Conservation (phyloP, 2,797 vertebrate species). For the Oophaga sylvatica region DNA sequence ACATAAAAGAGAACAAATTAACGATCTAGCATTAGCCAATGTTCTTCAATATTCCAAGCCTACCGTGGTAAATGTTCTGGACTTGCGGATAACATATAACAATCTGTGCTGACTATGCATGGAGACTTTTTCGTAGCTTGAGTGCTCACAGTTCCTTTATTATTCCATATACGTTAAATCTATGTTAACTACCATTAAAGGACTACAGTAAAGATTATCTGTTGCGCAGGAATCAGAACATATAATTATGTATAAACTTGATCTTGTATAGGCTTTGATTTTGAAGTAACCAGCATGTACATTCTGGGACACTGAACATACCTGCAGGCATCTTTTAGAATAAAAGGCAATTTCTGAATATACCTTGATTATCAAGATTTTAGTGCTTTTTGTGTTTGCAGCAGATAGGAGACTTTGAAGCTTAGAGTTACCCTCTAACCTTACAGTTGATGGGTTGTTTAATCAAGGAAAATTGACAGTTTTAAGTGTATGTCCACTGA, state of each 20-base stretch:
- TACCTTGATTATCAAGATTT: constrained; percentile 10
- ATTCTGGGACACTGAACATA: constrained; percentile 22
- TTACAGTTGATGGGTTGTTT: constrained; percentile 1
- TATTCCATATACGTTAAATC: not conserved
- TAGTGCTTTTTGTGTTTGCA: not conserved
- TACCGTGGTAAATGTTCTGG: not conserved
- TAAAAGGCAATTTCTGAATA: constrained; percentile 18
- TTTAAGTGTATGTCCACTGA: not conserved
- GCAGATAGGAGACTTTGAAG: not conserved
- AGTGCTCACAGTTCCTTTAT: not conserved
- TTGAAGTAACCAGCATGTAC: constrained; percentile 31
- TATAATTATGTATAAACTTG: constrained; percentile 14
- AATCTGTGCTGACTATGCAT: not conserved
- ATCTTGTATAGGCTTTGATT: constrained; percentile 31
- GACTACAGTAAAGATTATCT: not conserved
- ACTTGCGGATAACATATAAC: not conserved
- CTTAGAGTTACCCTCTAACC: not conserved
- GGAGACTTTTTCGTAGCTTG: not conserved
- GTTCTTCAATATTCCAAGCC: not conserved
- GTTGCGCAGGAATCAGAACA: not conserved
- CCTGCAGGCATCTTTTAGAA: constrained; percentile 15
- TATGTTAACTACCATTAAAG: not conserved
- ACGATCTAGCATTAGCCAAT: not conserved
- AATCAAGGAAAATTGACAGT: constrained; percentile 5
- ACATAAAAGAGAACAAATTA: too few species aligned